Base-by-base conservation (phyloP, 2,113 vertebrate species). In the Synodontis membranacea region DNA sequence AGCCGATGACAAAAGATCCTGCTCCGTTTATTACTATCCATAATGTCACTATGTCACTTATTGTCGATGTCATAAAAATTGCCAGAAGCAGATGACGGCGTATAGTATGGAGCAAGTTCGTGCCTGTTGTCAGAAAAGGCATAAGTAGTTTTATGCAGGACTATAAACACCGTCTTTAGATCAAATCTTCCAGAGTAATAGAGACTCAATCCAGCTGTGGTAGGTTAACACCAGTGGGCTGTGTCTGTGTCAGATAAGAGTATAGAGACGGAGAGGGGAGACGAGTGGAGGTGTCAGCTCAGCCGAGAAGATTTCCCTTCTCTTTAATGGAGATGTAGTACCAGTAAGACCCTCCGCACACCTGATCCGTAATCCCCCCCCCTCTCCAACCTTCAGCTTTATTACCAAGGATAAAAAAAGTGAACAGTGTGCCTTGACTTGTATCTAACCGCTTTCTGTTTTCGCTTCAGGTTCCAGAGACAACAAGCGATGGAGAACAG, bases 281-380 rank as follows among this genome's bases (percentile, higher is more conserved):
- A 37, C 62, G 68, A 85, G 62, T 62, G 23, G 31, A 70, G 64
- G 44, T 82, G 83, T 62, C 86, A 83, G 68, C 58, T 76, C 76
- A 72, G 83, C 44, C 62, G 80, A 68, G 76, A 60, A 82, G 31
- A 44, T 50, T 62, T 74, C 31, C 62, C 76, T 75, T 75, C 48
- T 37, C 39, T 83, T 84, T 90, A 91, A 90, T 88, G 70, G 87
- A 91, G 87, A 90, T 46, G 78, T 89, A 91, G 81, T 78, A 86
- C 84, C 80, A 76, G 62, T 85, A 85, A 82, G 75, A 80, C 76
- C 68, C 58, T 62, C 25, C 28, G 66, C 54, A 86, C 44, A 60
- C 83, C 80, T 72, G 80, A 66, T 70, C 84, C 70, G 88, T 88
- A 91, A 79, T 91, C 90, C 72, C 89, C 81, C 60, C 70, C 58